Base-by-base conservation (phyloP, 2,888 invertebrate species). In the Julus scanicus region DNA sequence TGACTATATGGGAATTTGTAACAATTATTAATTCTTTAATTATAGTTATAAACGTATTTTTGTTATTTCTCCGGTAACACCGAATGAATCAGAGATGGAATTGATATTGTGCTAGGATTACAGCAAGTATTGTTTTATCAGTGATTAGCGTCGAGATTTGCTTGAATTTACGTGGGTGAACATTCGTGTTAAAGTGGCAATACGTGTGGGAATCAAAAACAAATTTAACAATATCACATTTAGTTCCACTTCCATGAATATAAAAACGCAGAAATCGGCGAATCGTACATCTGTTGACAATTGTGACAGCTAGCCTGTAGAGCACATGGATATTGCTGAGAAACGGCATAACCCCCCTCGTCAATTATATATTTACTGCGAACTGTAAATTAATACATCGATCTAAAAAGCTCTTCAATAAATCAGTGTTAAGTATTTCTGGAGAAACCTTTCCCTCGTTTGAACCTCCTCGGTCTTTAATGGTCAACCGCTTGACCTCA, bases 351-450 rank as follows among this genome's bases (percentile, higher is more conserved):
- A n/a, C n/a, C n/a, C 9, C 5, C 20, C 5, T 71, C 11, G 2
- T 20, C 71, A 71, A n/a, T 71, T 53, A 53, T 53, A n/a, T 44
- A 44, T 53, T 63, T 63, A 29, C 71, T 8, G 5, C n/a, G 71
- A 71, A 29, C 71, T 29, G 71, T 71, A 71, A 71, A 71, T 71
- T 71, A 71, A 71, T 71, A 71, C 71, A 71, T 71, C 71, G 71
- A 71, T 71, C 20, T 71, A 20, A 20, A 71, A 71, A 71, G 29
- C 71, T 71, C 71, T 71, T 71, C 71, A 71, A 71, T 71, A 71
- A 71, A 71, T 71, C 71, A 71, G 71, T n/a, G 29, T 71, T 29
- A 71, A 71, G 71, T 71, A 71, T 71, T 71, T 71, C 71, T 71
- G 71, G 71, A 8, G 71, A 71, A 71, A 71, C 71, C 71, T 0